Evolutionary conservation across 1,140 invertebrate species (phyloP).

Genomic region (Penaeus vannamei): DNA sequence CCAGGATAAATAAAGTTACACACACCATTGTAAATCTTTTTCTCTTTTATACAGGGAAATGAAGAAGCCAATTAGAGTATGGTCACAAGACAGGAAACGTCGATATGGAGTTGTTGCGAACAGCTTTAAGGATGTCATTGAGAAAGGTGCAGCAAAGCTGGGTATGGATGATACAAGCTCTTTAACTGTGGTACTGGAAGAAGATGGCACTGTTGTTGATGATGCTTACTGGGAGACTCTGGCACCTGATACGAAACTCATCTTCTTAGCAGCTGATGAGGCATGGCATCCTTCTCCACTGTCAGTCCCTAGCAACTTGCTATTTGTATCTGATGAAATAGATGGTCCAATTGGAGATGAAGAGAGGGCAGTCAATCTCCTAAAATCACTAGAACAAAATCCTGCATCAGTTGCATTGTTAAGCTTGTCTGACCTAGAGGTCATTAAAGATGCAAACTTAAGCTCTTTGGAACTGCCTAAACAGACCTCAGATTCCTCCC

Average conservation of each 20-base stretch:
- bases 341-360: slow-evolving; percentile 42
- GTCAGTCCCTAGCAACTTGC: slow-evolving; percentile 49
- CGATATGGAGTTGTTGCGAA: slow-evolving; percentile 56
- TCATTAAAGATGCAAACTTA: slow-evolving; percentile 60
- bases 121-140: slow-evolving; percentile 45
- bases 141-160: slow-evolving; percentile 57
- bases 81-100: slow-evolving; percentile 58
- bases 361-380: slow-evolving; percentile 37
- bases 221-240: slow-evolving; percentile 63
- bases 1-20: too few relatives aligned
- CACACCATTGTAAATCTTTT: too few relatives aligned
- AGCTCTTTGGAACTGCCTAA: background rate
- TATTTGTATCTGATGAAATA: slow-evolving; percentile 49
- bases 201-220: slow-evolving; percentile 62
- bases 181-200: slow-evolving; percentile 59
- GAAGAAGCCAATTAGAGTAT: slow-evolving; percentile 62
- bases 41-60: background rate
- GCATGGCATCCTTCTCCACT: slow-evolving; percentile 53
- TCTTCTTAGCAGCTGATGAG: slow-evolving; percentile 48
- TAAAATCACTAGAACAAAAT: slow-evolving; percentile 50
- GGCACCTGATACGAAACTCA: slow-evolving; percentile 49
- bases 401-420: slow-evolving; percentile 58
- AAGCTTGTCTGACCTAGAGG: slow-evolving; percentile 56
- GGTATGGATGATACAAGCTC: slow-evolving; percentile 29
- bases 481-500: slow-evolving; percentile 41